Conservation (phyloP, 2,797 vertebrate genomes). For the Lacerta bilineata region DNA sequence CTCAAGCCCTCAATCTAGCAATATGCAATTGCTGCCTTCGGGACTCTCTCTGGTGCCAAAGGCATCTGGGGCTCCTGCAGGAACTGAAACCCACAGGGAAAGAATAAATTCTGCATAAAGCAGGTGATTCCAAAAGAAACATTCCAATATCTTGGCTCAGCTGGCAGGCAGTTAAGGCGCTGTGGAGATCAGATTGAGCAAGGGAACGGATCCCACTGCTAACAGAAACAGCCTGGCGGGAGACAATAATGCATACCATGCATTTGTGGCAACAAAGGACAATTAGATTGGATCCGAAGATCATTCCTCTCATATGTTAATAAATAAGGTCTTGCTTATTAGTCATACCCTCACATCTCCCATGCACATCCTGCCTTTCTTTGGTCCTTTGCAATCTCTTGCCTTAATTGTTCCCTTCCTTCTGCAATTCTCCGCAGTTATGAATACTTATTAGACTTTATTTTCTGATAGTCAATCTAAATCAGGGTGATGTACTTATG, state of each 20-base stretch:
- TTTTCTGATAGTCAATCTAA: neutral
- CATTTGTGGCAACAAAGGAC: conserved; percentile 23
- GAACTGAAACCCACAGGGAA: conserved; percentile 27
- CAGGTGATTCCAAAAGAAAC: conserved; percentile 61
- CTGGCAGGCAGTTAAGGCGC: conserved; percentile 58
- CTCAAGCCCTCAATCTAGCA: neutral
- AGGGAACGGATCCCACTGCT: conserved; percentile 43
- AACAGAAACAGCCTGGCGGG: conserved; percentile 56
- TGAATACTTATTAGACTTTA: neutral
- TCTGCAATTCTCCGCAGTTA: neutral
- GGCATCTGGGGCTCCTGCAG: conserved; percentile 37
- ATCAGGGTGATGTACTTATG: neutral
- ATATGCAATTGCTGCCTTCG: conserved; percentile 9
- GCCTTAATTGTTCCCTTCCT: conserved; percentile 27
- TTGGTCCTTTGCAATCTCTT: conserved; percentile 11
- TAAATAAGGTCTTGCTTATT: conserved; percentile 43
- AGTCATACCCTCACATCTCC: conserved; percentile 11
- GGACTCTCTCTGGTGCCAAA: conserved; percentile 15
- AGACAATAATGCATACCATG: conserved; percentile 17
- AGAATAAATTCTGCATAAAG: neutral
- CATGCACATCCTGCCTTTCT: neutral
- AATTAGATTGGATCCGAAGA: neutral
- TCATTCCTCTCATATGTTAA: conserved; percentile 36
- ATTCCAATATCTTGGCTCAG: conserved; percentile 63
- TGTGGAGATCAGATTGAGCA: conserved; percentile 60